Evolutionary conservation across 1,140 invertebrate genomes (phyloP).

Genomic region (Euura lappo): DNA sequence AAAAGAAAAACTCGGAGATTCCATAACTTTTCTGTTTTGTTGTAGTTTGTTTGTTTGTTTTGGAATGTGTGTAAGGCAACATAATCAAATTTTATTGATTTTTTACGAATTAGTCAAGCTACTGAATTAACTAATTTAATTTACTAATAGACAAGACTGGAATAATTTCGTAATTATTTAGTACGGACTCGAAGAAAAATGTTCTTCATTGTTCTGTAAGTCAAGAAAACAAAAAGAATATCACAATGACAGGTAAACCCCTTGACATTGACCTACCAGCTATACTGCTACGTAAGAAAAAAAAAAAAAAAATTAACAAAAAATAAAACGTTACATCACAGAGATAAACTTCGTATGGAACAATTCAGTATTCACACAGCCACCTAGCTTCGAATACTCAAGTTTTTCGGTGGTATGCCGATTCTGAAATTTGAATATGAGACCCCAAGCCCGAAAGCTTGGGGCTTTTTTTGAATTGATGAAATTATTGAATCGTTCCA

Average conservation of each 20-base stretch:
- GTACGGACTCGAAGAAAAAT: neutral
- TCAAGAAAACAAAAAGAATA: conserved; percentile 42
- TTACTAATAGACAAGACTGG: neutral
- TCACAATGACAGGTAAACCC: conserved; percentile 52
- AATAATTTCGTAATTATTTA: neutral
- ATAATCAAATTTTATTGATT: neutral
- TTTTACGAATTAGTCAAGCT: too few species aligned
- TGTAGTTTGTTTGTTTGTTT: neutral
- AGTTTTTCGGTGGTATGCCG: conserved; percentile 17
- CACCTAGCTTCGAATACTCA: conserved; percentile 22
- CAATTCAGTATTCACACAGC: conserved; percentile 12
- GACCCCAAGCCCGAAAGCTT: neutral
- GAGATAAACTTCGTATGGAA: conserved; percentile 13
- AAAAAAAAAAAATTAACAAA: conserved; percentile 21
- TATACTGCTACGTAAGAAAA: conserved; percentile 12
- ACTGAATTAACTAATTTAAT: neutral
- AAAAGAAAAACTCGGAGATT: neutral
- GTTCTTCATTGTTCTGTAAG: neutral
- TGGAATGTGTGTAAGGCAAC: neutral
- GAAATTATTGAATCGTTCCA: conserved; percentile 37
- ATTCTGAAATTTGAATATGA: conserved; percentile 18
- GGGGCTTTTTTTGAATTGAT: conserved; percentile 31
- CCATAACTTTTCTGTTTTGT: too few species aligned
- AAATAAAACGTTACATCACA: conserved; percentile 28
- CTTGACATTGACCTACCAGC: conserved; percentile 47